phyloP scores from a whole-genome alignment of 2,888 invertebrate species.

The Drosophila maculinotata region DNA sequence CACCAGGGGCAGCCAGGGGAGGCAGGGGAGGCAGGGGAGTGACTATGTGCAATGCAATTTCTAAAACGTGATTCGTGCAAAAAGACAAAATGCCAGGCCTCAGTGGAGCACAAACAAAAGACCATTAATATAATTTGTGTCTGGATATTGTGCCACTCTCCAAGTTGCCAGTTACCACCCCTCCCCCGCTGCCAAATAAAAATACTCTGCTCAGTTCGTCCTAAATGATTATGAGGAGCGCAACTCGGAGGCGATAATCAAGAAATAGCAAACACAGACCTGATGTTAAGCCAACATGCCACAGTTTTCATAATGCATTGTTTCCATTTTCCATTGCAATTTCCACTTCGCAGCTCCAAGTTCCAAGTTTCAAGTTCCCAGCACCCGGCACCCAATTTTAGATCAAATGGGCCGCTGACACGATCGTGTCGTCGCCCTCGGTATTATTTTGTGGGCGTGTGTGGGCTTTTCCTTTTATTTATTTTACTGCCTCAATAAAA shows the following conservation, averaged over 20 bases:
- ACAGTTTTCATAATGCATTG: conserved; percentile 50
- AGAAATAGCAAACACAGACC: neutral
- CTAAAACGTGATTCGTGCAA: conserved; percentile 81
- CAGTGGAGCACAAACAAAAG: conserved; percentile 68
- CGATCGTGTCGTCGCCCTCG: conserved; percentile 69
- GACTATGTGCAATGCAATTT: conserved; percentile 76
- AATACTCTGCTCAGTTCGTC: conserved; percentile 42
- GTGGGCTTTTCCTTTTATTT: conserved; percentile 56
- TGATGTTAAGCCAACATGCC: conserved; percentile 68
- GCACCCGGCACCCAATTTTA: conserved; percentile 19
- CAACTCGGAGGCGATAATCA: conserved; percentile 46
- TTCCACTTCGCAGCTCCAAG: conserved; percentile 21
- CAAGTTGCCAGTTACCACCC: conserved; percentile 40
- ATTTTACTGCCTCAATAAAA: conserved; percentile 37
- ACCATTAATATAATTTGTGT: conserved; percentile 81
- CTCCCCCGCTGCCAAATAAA: neutral
- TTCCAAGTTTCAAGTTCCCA: conserved; percentile 20
- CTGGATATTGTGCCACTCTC: conserved; percentile 69
- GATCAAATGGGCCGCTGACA: conserved; percentile 80
- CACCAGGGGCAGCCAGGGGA: too few relatives aligned
- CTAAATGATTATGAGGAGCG: conserved; percentile 67
- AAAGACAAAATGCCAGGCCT: conserved; percentile 71
- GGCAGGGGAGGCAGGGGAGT: neutral
- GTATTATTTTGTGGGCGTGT: conserved; percentile 56
- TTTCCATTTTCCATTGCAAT: too few relatives aligned